These are phyloP conservation scores for Tetramorium simillimum DNA, from an alignment of 1,140 invertebrate species.

Conservation along the genomic window DNA sequence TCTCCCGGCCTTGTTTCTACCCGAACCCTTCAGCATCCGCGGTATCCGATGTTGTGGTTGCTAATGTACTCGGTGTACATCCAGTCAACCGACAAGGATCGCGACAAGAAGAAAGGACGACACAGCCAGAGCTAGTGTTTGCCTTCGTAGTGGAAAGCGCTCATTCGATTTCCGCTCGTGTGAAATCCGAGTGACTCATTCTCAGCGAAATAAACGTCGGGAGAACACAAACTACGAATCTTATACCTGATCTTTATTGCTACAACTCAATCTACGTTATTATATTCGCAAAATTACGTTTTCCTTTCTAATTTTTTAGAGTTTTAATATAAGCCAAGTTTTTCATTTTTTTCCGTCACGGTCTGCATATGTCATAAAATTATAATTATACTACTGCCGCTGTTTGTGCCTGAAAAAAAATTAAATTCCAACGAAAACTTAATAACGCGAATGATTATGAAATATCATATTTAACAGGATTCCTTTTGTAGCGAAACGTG, in stretches of 20 bases:
- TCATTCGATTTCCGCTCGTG: conserved; percentile 21
- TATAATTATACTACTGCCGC: neutral
- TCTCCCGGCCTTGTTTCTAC: conserved; percentile 64
- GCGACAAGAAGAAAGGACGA: conserved; percentile 66
- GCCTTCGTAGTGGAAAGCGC: conserved; percentile 63
- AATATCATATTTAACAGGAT: conserved; percentile 16
- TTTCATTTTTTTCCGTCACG: neutral
- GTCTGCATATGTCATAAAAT: neutral
- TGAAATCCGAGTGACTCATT: conserved; percentile 17
- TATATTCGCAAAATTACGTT: neutral
- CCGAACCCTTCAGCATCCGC: conserved; percentile 35
- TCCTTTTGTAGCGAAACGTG: neutral
- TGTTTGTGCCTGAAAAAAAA: neutral
- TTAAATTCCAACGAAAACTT: neutral
- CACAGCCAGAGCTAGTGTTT: conserved; percentile 61
- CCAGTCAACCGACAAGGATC: conserved; percentile 45
- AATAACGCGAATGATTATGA: neutral
- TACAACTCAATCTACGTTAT: neutral
- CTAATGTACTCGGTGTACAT: conserved; percentile 72
- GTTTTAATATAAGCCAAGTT: neutral
- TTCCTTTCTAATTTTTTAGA: neutral
- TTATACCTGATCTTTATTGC: neutral
- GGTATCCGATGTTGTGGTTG: conserved; percentile 71
- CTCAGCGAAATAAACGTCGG: neutral
- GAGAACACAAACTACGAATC: neutral